A percentile compares a stretch with the other conserved stretches of the same genome.
Evolutionary conservation across 53 echinoderm and acorn worm species (phyloP).

Genomic region (Astropecten irregularis): DNA sequence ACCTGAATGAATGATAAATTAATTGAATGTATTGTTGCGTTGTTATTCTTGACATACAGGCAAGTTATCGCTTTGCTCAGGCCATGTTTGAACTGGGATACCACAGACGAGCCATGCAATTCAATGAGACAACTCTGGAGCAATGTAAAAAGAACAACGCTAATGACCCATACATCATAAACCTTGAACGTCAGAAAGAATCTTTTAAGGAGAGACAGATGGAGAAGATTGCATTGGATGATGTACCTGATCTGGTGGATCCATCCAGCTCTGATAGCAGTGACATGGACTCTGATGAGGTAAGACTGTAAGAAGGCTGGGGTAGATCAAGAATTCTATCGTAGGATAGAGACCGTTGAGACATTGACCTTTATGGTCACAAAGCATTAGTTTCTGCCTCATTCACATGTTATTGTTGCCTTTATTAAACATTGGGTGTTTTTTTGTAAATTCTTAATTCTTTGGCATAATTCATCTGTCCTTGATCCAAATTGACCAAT

Average conservation of each 20-base stretch:
- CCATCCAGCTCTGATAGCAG: slow-evolving; percentile 53
- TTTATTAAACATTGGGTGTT: neutral
- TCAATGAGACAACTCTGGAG: slow-evolving; percentile 52
- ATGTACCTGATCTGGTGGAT: slow-evolving; percentile 66
- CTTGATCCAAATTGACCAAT: too few species aligned
- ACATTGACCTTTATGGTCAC: neutral
- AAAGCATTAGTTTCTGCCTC: neutral
- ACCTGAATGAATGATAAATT: too few species aligned
- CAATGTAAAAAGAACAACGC: neutral
- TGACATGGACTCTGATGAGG: slow-evolving; percentile 14
- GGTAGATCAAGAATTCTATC: too few species aligned
- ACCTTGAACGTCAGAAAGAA: slow-evolving; percentile 57
- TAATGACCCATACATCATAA: slow-evolving; percentile 10
- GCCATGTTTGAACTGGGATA: slow-evolving; percentile 80
- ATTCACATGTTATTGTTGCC: too few species aligned
- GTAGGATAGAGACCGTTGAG: too few species aligned
- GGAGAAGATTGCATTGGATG: slow-evolving; percentile 1
- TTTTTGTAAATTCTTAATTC: too few species aligned
- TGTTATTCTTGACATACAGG: too few species aligned
- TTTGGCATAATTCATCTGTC: too few species aligned
- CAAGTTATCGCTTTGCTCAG: slow-evolving; percentile 82
- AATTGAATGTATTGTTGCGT: too few species aligned
- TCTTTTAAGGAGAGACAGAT: slow-evolving; percentile 21
- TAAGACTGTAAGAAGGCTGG: neutral
- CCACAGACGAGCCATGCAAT: slow-evolving; percentile 49